phyloP scores from a whole-genome alignment of 2,888 invertebrate species.

The Drosophila subquinaria region DNA sequence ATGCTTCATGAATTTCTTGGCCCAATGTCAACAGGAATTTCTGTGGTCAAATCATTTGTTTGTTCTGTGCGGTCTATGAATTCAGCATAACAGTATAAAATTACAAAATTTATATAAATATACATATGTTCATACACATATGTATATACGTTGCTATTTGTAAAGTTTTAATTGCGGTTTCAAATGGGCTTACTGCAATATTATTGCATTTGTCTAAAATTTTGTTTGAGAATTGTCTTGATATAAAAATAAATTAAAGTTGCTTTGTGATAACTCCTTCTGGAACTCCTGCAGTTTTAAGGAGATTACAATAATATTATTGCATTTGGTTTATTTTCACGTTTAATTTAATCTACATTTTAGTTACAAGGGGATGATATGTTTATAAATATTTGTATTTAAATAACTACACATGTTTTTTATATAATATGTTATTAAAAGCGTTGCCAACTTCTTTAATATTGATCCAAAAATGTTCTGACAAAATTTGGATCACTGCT shows the following conservation, averaged over 20 bases:
- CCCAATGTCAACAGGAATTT: conserved; percentile 28
- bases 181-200: neutral
- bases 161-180: conserved; percentile 16
- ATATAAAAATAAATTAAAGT: neutral
- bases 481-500: neutral
- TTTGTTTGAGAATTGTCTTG: neutral
- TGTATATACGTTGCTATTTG: neutral
- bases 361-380: too few species aligned
- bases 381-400: too few species aligned
- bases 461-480: neutral
- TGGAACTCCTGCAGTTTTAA: neutral
- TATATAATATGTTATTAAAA: too few species aligned
- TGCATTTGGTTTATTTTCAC: neutral
- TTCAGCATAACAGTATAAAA: conserved; percentile 2
- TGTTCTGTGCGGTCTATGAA: conserved; percentile 12
- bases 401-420: too few species aligned
- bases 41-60: conserved; percentile 32
- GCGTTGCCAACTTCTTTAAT: neutral
- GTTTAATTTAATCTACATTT: neutral
- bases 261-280: neutral
- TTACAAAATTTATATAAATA: neutral
- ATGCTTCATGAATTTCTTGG: conserved; percentile 33
- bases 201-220: neutral
- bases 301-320: neutral
- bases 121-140: neutral